A percentile compares a stretch with the other conserved stretches of the same genome.
Evolutionary conservation across 2,113 vertebrate genomes (phyloP).

Genomic region (Grammomys surdaster): DNA sequence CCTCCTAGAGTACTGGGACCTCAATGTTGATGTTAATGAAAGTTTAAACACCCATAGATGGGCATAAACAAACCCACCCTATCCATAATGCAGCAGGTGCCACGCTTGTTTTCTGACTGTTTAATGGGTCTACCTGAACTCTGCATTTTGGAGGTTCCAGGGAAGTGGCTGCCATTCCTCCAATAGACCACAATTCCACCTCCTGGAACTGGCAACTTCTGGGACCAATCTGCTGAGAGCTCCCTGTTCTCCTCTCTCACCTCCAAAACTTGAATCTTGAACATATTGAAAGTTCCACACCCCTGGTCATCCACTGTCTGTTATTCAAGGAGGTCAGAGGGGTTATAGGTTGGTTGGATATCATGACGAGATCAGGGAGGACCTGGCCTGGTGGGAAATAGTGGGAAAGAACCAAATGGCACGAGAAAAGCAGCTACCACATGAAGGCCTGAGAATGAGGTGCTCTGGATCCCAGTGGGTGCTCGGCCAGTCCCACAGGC

Average conservation of each 20-base stretch:
- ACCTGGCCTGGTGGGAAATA: accelerated
- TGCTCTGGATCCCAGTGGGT: accelerated
- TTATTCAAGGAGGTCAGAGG: constrained; percentile 78
- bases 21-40: constrained; percentile 18
- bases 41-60: constrained; percentile 50
- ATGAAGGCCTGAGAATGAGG: not conserved
- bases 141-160: not conserved
- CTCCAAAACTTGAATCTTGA: not conserved
- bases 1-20: not conserved
- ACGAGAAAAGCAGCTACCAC: not conserved
- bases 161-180: not conserved
- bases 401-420: accelerated
- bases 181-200: too few species aligned
- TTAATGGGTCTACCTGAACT: not conserved
- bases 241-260: constrained; percentile 25
- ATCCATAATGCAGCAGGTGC: not conserved
- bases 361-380: not conserved
- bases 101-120: not conserved
- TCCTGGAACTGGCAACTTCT: not conserved
- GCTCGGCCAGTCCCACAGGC: not conserved
- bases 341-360: constrained; percentile 56
- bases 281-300: constrained; percentile 75
- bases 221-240: constrained; percentile 67
- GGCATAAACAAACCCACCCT: not conserved
- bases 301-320: constrained; percentile 85